Percentiles rank a stretch among this genome's conserved stretches.
Conservation (phyloP, 2,797 vertebrate genomes). For the Spinus pinus region DNA sequence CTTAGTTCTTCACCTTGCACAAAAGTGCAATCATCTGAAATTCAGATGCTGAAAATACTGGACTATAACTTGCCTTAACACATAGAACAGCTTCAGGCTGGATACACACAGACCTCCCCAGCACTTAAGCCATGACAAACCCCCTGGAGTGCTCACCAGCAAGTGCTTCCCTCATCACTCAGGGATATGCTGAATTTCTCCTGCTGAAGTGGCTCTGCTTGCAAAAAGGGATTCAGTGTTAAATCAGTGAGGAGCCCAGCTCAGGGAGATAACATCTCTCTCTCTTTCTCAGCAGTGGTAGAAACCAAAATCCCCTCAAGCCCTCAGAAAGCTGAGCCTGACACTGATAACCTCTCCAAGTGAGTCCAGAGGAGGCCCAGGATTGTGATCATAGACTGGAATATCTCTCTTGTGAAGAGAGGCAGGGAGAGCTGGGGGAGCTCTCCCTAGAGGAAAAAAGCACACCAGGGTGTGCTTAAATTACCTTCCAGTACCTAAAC, state of each 20-base stretch:
- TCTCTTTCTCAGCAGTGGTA: neutral
- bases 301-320: neutral
- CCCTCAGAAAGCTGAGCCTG: neutral
- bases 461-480: neutral
- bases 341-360: neutral
- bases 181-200: neutral
- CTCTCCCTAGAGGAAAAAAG: neutral
- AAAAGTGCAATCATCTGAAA: neutral
- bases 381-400: neutral
- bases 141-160: neutral
- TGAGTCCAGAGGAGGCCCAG: neutral
- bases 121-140: neutral
- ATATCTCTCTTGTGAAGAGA: neutral
- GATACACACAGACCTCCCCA: neutral
- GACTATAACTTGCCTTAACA: neutral
- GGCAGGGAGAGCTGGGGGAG: rapidly evolving
- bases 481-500: neutral
- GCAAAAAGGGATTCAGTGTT: neutral
- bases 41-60: neutral
- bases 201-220: neutral
- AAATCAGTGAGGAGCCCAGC: neutral
- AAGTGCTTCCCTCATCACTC: neutral
- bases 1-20: neutral
- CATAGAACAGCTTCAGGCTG: neutral
- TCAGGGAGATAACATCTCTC: neutral